Evolutionary conservation across 2,888 invertebrate genomes (phyloP), one percentile per base, ranked within the genome.

Genomic region (Polydrusus tereticollis): DNA sequence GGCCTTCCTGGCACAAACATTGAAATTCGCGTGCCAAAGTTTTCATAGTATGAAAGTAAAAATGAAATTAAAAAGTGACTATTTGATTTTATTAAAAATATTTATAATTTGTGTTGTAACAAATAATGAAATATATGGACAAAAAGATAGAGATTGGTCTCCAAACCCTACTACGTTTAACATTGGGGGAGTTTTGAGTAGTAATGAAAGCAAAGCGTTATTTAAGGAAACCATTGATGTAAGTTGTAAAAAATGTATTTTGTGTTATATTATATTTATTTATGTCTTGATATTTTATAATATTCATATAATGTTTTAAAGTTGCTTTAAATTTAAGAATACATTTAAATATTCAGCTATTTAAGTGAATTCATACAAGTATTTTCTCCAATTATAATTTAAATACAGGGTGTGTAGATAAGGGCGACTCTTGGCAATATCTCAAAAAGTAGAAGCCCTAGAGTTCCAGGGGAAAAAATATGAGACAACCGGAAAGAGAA

Each of bases 171-270:
- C 82, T 5, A 83, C 90, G 78, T 96, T 93, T 85, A 95, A 95
- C 82, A 95, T 97, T 72, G 97, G 97, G 18, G 97, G 96, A n/a
- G 96, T 97, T 0, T 89, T 97, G 20, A 95, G 95, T 73, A 93
- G 92, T 85, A 92, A 92, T 78, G 91, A 93, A 52, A 95, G 95
- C 76, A 91, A 93, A 81, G 87, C 87, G 10, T 91, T 93, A 86
- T 97, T 97, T 85, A 91, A 92, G 80, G 90, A 93, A 80, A 95
- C 93, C 26, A 94, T 97, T 78, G 91, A 92, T 82, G 96, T 96
- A 88, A 90, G 91, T 85, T 4, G 10, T 1, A 7, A 18, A 64
- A 26, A 7, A 63, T 12, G 26, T 7, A 21, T 43, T 23, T 43
- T 38, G 14, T n/a, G n/a, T n/a, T n/a, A n/a, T n/a, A n/a, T n/a